phyloP scores from a whole-genome alignment of 2,797 vertebrate genomes.

The Onychomys torridus region DNA sequence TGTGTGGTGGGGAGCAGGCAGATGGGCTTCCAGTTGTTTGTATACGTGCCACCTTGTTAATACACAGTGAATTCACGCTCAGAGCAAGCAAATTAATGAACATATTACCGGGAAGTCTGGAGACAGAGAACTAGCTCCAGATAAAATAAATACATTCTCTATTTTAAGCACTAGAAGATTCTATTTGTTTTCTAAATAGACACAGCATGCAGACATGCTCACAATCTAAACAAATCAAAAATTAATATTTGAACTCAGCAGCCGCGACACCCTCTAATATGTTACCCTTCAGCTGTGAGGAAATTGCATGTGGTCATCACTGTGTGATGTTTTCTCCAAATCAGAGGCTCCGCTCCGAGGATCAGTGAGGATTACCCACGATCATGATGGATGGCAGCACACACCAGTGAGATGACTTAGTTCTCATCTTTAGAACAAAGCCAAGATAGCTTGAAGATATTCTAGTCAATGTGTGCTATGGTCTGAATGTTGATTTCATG shows the following conservation, averaged over 20 bases:
- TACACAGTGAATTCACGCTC: slow-evolving; percentile 22
- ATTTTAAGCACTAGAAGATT: slow-evolving; percentile 70
- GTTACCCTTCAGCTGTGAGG: slow-evolving; percentile 70
- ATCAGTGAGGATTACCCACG: slow-evolving; percentile 19
- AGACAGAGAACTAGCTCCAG: background rate
- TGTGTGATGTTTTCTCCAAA: slow-evolving; percentile 51
- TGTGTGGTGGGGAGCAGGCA: background rate
- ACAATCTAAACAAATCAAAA: slow-evolving; percentile 72
- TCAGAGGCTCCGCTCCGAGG: slow-evolving; percentile 66
- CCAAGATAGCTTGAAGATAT: slow-evolving; percentile 79
- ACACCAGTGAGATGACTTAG: slow-evolving; percentile 71
- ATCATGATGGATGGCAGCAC: slow-evolving; percentile 69
- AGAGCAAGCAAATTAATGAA: slow-evolving; percentile 71
- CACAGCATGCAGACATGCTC: slow-evolving; percentile 25
- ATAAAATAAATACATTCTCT: slow-evolving; percentile 59
- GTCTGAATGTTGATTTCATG: slow-evolving; percentile 79
- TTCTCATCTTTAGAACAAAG: slow-evolving; percentile 73
- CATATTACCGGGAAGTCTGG: slow-evolving; percentile 29
- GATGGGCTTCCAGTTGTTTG: slow-evolving; percentile 35
- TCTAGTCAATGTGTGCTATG: slow-evolving; percentile 71
- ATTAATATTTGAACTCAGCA: slow-evolving; percentile 73
- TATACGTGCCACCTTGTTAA: slow-evolving; percentile 29
- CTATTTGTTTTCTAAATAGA: slow-evolving; percentile 67
- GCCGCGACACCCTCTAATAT: slow-evolving; percentile 52
- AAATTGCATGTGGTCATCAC: slow-evolving; percentile 64